Evolutionary conservation across 2,113 vertebrate species (phyloP), one percentile per base, ranked within the genome.

Genomic region (Labeo catla): DNA sequence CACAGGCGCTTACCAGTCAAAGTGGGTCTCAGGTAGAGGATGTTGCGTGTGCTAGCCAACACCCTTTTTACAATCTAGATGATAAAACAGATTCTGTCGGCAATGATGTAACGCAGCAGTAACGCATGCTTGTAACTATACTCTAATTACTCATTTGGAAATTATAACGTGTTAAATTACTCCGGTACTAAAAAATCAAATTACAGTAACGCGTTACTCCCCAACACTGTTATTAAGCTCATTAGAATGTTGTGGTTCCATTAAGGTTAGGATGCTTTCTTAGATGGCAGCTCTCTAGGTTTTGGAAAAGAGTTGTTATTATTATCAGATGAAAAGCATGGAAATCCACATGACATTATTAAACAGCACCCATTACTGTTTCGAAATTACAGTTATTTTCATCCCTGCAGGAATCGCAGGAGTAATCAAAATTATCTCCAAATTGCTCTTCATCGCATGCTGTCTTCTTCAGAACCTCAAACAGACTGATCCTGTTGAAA

Each of bases 331-430:
- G 19, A 23, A 81, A 65, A 43, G 54, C 57, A 47, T n/a, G 47
- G 39, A 34, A 77, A 77, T 77, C 13, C 57, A 8, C 39, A 47
- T 61, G n/a, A 23, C 21, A 45, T 61, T 47, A 61, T 39, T 45
- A 54, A 77, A 34, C 15, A 10, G 16, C 15, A 49, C 8, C n/a
- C 16, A 28, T 45, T 23, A 28, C 79, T 45, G 79, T 23, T 39
- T 57, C 9, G 5, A 81, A 65, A 49, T 81, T 23, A 45, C 21
- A 43, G 78, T 47, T 63, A 49, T 81, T 81, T 81, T 34, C 43
- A 63, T 65, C 79, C n/a, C 39, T 45, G 15, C 21, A 3, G n/a
- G n/a, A 49, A 34, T 77, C 50, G 34, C 13, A 54, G 21, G 59
- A 12, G 34, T 39, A 6, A 39, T 63, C 39, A 0, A 81, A 81